Base-by-base conservation (phyloP, 2,797 vertebrate genomes). In the Anolis apletophallus region DNA sequence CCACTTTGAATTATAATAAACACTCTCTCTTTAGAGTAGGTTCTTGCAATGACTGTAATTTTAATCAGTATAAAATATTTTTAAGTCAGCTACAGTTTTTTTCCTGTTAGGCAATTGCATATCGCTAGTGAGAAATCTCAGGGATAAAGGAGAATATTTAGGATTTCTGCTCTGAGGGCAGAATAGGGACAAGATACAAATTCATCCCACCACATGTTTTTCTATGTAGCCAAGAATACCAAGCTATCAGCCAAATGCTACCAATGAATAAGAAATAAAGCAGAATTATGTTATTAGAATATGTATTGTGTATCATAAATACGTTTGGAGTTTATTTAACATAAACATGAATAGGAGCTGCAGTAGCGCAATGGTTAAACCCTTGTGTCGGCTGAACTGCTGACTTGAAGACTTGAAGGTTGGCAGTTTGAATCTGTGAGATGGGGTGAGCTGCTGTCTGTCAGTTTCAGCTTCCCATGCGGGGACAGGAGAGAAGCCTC, bases 1-100 rank as follows among this genome's bases (percentile, higher is more conserved):
- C 10, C 9, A 61, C 57, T 81, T 32, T 59, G 19, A 55, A 88
- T 88, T 89, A 80, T 91, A 94, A 93, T 0, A 0, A 93, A 84
- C 81, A 81, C 79, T 89, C 82, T 91, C 59, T 88, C 72, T 88
- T 92, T 88, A 81, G 88, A 0, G 0, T 73, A 68, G 86, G 77
- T 68, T 73, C 64, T 69, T 69, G 21, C 0, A 2, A 83, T 68
- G 85, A 80, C 91, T 91, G 84, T 80, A 46, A 46, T 80, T 57
- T 79, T 9, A 88, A 88, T 50, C 32, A 64, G 4, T 71, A 32
- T 17, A n/a, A 85, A 90, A 85, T 36, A 84, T 83, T 64, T 64
- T 46, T 26, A 19, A 85, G 84, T 84, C 72, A 55, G 67, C 76
- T 85, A 76, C 68, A 82, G 21, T 0, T 29, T 29, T n/a, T 74